Base-by-base conservation (phyloP, 2,888 invertebrate species). In the Pyrocoelia pectoralis region DNA sequence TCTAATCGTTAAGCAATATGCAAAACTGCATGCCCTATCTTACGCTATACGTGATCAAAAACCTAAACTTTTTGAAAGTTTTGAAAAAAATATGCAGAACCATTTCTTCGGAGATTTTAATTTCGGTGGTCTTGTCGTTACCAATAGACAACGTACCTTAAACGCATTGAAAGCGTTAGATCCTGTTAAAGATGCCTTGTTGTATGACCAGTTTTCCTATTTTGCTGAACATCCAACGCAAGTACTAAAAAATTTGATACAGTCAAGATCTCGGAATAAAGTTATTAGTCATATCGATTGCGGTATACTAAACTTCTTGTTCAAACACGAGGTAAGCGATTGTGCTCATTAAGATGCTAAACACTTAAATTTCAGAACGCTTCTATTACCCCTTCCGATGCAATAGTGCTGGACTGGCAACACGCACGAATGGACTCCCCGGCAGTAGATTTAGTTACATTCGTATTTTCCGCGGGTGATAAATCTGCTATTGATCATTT, bases 371-470 rank as follows among this genome's bases (percentile, higher is more conserved):
- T 58, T 33, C 41, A 69, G 69, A 54, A 70, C 49, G 13, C 19
- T 1, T 28, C 53, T 18, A 53, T 63, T 12, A 66, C 68, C 24
- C 75, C 74, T 38, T 71, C 73, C 9, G 59, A 70, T 2, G 15
- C 74, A 1, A 70, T 71, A 29, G 61, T 75, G 19, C 50, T 76
- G 9, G 75, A 76, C 46, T 76, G 75, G 70, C 76, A 76, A 66
- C 58, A 74, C 15, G 59, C 69, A 4, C 63, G 71, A 4, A 61
- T 66, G 14, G 69, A 69, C 8, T 72, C 75, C 1, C 75, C 74
- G 0, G 76, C 69, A 5, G 58, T 72, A 18, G 80, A 80, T 58
- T 56, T 80, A 51, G 57, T 72, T 2, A 78, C 79, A 52, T 69
- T 77, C 58, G 54, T 80, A 5, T 78, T 74, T 58, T 73, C 74